Evolutionary conservation across 64 coral and sea anemone genomes (phyloP).

Genomic region (Trachythela sp.): DNA sequence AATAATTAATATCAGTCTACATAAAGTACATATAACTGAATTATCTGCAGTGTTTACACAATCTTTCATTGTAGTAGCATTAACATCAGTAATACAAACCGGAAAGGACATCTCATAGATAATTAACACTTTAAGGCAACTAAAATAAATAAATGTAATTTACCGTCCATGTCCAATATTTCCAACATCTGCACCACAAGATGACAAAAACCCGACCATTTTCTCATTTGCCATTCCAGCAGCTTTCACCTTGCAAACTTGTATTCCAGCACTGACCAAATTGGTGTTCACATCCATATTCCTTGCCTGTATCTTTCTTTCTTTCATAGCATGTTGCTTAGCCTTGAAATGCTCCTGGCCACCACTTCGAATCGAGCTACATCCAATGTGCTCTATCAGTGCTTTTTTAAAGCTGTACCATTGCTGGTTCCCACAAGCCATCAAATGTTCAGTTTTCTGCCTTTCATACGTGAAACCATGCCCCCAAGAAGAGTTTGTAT

Average conservation of each 20-base stretch:
- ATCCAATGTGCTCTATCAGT: background rate
- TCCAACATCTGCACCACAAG: too few species aligned
- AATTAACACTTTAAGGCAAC: too few species aligned
- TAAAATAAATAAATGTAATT: background rate
- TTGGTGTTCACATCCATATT: background rate
- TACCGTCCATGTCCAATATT: background rate
- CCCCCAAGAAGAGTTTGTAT: background rate
- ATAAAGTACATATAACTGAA: too few species aligned
- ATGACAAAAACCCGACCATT: background rate
- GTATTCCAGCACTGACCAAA: background rate
- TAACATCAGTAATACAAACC: too few species aligned
- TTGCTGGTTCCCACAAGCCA: background rate
- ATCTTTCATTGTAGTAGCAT: too few species aligned
- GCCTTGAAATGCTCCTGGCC: background rate
- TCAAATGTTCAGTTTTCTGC: background rate
- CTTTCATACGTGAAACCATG: background rate
- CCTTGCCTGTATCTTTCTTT: background rate
- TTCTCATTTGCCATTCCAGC: background rate
- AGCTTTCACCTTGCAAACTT: background rate
- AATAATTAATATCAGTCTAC: too few species aligned
- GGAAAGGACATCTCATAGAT: too few species aligned
- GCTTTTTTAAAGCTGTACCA: background rate
- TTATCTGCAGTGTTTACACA: too few species aligned
- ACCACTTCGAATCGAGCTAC: background rate
- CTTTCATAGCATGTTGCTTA: background rate